These are phyloP conservation scores for Syritta pipiens DNA, from an alignment of 2,888 invertebrate species.

Conservation along the genomic window DNA sequence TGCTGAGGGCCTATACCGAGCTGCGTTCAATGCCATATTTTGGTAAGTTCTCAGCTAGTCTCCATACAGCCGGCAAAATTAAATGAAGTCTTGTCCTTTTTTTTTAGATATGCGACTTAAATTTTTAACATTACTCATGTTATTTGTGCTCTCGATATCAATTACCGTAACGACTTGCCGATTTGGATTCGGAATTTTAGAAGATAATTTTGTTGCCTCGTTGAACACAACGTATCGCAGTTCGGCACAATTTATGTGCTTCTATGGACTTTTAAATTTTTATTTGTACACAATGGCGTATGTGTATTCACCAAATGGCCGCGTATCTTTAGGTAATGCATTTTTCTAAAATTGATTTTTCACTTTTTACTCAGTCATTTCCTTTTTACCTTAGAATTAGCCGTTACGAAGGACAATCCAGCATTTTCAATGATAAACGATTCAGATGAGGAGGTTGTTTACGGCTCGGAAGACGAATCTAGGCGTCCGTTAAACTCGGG, in stretches of 20 bases:
- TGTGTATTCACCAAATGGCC: conserved; percentile 92
- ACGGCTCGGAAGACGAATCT: conserved; percentile 94
- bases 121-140: conserved; percentile 92
- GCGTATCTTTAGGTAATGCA: conserved; percentile 88
- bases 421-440: conserved; percentile 99
- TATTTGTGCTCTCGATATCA: conserved; percentile 88
- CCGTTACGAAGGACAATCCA: conserved; percentile 97
- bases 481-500: conserved; percentile 88
- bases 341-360: not conserved
- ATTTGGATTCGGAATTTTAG: conserved; percentile 93
- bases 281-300: conserved; percentile 96
- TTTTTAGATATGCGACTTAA: conserved; percentile 91
- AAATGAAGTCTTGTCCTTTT: not conserved
- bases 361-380: not conserved
- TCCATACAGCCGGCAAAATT: no score
- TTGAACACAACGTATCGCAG: conserved; percentile 92
- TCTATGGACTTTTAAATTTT: conserved; percentile 95
- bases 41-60: conserved; percentile 83
- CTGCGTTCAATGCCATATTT: conserved; percentile 98
- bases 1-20: conserved; percentile 95
- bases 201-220: conserved; percentile 96
- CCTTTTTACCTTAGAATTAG: conserved; percentile 84
- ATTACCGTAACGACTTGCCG: conserved; percentile 88
- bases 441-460: conserved; percentile 97
- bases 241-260: conserved; percentile 96